Percentiles rank a stretch among this genome's conserved stretches.
phyloP scores from a whole-genome alignment of 2,888 invertebrate genomes.

The Agonopterix subpropinquella region DNA sequence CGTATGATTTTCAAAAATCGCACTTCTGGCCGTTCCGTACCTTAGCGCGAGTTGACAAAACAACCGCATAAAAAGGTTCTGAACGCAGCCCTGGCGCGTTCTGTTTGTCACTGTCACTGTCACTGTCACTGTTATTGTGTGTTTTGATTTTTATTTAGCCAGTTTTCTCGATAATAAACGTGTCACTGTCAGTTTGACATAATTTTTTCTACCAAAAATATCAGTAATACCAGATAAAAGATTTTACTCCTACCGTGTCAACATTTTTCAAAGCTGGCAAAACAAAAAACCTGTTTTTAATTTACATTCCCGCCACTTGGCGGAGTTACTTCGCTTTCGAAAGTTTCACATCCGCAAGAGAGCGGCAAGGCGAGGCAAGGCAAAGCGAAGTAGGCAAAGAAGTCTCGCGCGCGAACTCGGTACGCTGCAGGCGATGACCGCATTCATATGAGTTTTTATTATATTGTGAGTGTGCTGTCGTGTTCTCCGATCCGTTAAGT shows the following conservation, averaged over 20 bases:
- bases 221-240: background rate
- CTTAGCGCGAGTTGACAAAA: too few species aligned
- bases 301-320: slow-evolving; percentile 72
- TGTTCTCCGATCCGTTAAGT: slow-evolving; percentile 64
- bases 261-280: slow-evolving; percentile 26
- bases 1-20: too few species aligned
- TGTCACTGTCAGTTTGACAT: too few species aligned
- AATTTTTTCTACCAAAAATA: background rate
- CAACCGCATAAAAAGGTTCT: too few species aligned
- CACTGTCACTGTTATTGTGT: too few species aligned
- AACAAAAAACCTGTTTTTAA: slow-evolving; percentile 55
- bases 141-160: too few species aligned
- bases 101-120: too few species aligned
- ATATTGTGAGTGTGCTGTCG: slow-evolving; percentile 69
- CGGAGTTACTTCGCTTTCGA: slow-evolving; percentile 68
- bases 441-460: slow-evolving; percentile 70
- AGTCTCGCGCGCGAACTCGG: slow-evolving; percentile 71
- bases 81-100: too few species aligned
- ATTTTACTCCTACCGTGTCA: too few species aligned
- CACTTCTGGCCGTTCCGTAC: too few species aligned
- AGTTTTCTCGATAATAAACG: too few species aligned
- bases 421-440: slow-evolving; percentile 74
- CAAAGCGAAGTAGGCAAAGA: slow-evolving; percentile 62
- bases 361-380: slow-evolving; percentile 54
- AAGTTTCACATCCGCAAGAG: slow-evolving; percentile 76